Base-by-base conservation (phyloP, 2,113 vertebrate species). In the Regulus satrapa region DNA sequence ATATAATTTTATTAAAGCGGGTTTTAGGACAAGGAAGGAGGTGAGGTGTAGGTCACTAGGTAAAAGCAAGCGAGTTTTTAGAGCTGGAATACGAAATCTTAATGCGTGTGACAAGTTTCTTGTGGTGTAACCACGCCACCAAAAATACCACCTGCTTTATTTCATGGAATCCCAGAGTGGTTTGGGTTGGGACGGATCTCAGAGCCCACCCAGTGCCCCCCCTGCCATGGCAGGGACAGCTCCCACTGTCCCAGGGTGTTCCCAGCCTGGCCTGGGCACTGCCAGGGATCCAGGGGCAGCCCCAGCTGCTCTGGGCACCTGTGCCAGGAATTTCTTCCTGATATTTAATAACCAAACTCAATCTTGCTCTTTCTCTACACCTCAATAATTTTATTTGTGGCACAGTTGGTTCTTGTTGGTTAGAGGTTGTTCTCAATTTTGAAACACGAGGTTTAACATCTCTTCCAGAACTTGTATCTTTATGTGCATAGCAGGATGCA, bases 111-210 rank as follows among this genome's bases (percentile, higher is more conserved):
- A 16, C 9, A 8, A 3, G 20, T 43, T 63, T 43, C 48, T 73
- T 1, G 0, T 13, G 14, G 36, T 38, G 10, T 31, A 66, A 3
- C 18, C 43, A 28, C 17, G 8, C 18, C 43, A 19, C 23, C 54
- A 14, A 2, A 52, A 75, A n/a, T 12, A 12, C 25, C 46, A 16
- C 45, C 34, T 38, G 26, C n/a, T 48, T 75, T 59, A 43, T 67
- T 58, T 43, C 7, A 6, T 85, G 61, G 21, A 58, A 21, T 51
- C 26, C 1, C 36, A 21, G 36, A 7, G 12, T 14, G 26, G 21
- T 67, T 76, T 51, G 36, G 11, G 36, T 34, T 12, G 45, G 31
- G 41, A 69, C 19, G 24, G 45, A 28, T 29, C 34, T 23, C 4
- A 58, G 7, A 69, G 18, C 43, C 2, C 64, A 40, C 1, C 64